Evolutionary conservation across 2,113 vertebrate genomes (phyloP).

Genomic region (Synodontis membranacea): DNA sequence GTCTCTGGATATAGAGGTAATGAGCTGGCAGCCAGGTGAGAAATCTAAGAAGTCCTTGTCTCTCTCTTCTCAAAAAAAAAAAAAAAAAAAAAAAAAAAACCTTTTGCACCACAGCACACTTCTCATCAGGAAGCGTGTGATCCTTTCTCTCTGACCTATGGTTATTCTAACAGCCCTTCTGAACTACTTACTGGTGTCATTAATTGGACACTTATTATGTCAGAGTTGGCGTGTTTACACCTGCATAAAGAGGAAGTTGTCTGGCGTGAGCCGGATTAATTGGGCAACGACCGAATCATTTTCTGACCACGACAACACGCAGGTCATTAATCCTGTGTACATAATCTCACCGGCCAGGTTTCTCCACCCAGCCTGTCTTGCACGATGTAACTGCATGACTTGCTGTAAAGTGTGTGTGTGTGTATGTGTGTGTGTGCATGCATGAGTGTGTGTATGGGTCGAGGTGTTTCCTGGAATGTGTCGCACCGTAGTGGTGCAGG

Average conservation of each 20-base stretch:
- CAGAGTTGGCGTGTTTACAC: neutral
- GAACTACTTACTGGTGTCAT: neutral
- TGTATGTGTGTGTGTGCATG: conserved; percentile 34
- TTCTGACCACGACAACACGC: neutral
- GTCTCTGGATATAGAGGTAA: conserved; percentile 8
- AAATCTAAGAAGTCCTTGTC: neutral
- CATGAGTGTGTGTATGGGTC: conserved; percentile 30
- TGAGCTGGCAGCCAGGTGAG: conserved; percentile 28
- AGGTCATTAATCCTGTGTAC: neutral
- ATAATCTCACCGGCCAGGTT: neutral
- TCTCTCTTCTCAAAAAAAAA: conserved; percentile 1
- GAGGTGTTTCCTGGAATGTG: conserved; percentile 74
- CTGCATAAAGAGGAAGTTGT: neutral
- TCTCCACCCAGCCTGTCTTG: neutral
- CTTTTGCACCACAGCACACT: neutral
- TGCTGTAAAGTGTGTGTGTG: conserved; percentile 32
- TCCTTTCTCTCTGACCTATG: neutral
- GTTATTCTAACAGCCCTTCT: neutral
- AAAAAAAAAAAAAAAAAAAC: no score
- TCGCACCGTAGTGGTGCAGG: conserved; percentile 72
- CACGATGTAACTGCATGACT: neutral
- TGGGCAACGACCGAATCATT: neutral
- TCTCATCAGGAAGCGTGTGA: neutral
- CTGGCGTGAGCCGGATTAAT: neutral
- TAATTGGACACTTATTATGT: neutral